phyloP scores from a whole-genome alignment of 2,113 vertebrate species.

The Aramus guarauna region DNA sequence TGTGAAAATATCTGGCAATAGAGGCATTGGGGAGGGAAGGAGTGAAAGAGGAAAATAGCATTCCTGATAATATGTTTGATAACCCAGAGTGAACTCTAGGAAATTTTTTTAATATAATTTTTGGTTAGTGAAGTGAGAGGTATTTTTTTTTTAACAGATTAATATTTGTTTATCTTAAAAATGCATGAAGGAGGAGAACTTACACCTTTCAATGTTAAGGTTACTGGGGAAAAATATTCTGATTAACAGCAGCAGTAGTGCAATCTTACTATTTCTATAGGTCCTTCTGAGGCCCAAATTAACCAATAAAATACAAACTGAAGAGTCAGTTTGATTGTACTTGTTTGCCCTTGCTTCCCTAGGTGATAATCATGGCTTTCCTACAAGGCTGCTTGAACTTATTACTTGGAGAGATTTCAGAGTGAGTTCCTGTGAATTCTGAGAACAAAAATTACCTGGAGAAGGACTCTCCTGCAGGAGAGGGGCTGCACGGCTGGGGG shows the following conservation, averaged over 20 bases:
- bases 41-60: background rate
- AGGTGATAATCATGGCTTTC: background rate
- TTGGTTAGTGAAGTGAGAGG: background rate
- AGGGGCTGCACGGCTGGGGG: background rate
- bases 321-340: background rate
- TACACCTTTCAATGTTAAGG: background rate
- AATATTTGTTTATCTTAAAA: background rate
- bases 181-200: rapidly evolving
- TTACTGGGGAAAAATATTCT: rapidly evolving
- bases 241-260: background rate
- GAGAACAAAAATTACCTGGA: rapidly evolving
- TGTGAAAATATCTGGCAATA: background rate
- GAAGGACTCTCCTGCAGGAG: background rate
- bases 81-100: background rate
- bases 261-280: background rate
- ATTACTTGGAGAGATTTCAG: background rate
- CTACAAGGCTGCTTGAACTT: background rate
- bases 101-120: rapidly evolving
- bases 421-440: background rate
- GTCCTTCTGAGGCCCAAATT: background rate
- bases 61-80: background rate
- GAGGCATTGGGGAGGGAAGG: background rate
- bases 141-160: background rate
- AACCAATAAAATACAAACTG: background rate
- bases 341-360: background rate